These are phyloP conservation scores for Hiodon tergisus DNA, from an alignment of 2,113 vertebrate genomes.

Conservation along the genomic window DNA sequence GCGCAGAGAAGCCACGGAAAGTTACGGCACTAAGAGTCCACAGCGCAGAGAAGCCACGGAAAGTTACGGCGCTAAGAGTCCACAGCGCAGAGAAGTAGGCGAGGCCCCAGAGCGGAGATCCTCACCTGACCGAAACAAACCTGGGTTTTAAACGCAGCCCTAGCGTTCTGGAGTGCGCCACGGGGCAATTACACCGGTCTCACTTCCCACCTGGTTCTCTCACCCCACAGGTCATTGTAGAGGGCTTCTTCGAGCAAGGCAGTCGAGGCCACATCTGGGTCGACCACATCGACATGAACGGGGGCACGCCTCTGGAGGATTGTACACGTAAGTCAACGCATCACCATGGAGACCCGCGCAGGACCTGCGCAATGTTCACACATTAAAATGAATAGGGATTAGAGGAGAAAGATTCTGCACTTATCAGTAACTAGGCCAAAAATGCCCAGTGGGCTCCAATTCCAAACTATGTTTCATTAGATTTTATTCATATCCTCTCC, in stretches of 20 bases:
- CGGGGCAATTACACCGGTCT: background rate
- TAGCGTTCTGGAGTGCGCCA: background rate
- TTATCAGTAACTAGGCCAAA: constrained; percentile 60
- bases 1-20: background rate
- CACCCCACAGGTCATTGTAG: constrained; percentile 80
- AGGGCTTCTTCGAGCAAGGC: constrained; percentile 80
- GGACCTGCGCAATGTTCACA: constrained; percentile 1
- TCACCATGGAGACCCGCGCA: background rate
- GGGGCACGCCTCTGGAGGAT: constrained; percentile 76
- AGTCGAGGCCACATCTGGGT: constrained; percentile 81
- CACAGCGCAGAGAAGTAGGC: background rate
- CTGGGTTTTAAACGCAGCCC: background rate
- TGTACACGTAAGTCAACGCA: constrained; percentile 81
- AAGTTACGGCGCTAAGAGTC: background rate
- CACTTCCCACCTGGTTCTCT: constrained; percentile 19
- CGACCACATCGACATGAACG: constrained; percentile 88
- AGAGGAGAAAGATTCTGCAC: constrained; percentile 28
- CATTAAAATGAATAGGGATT: background rate
- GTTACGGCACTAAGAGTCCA: background rate
- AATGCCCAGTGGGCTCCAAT: constrained; percentile 55
- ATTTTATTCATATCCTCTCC: constrained; percentile 36
- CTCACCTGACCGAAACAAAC: background rate
- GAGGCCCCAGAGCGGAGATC: background rate
- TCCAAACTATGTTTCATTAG: constrained; percentile 65
- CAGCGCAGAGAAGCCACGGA: background rate